Evolutionary conservation across 2,888 invertebrate genomes (phyloP), one percentile per base, ranked within the genome.

Genomic region (Deilephila porcellus): DNA sequence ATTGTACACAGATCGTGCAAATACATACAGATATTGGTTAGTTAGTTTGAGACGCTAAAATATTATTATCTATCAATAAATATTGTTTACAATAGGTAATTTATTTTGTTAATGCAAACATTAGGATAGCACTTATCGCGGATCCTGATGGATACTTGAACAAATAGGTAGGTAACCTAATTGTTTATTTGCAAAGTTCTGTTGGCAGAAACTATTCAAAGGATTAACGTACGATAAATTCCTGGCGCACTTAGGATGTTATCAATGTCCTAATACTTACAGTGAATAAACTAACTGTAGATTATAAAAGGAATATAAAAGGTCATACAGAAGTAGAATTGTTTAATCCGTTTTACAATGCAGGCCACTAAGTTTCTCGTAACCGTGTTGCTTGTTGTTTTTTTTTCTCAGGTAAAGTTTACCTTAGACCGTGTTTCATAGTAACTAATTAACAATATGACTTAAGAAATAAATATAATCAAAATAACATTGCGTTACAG

Each of bases 231-330:
- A 32, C 62, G 62, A 62, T 62, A 62, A 62, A 0, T 62, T 32
- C 32, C 25, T 32, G 45, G 7, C 59, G 45, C 60, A 71, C n/a
- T 19, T 37, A 19, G 32, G 32, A 60, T 32, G 11, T 25, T 25
- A 71, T 71, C 34, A 71, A 20, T 6, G 25, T 32, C 53, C 14
- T 34, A n/a, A 45, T 70, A 60, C 52, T 14, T 71, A 71, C 34
- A 19, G 20, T 73, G 73, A 71, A 71, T 34, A 63, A 63, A 73
- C 73, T 17, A 59, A 74, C 74, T 74, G 32, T 17, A 71, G 72
- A 72, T 74, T 71, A 71, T 56, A n/a, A 53, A 52, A 70, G 25
- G n/a, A 20, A 8, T 73, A 73, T 73, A 73, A 73, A 73, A 73
- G 70, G 32, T n/a, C 37, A 70, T 53, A 8, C n/a, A 32, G 1